Conservation (phyloP, 2,888 invertebrate genomes). For the Pycnomerus fuliginosus region DNA sequence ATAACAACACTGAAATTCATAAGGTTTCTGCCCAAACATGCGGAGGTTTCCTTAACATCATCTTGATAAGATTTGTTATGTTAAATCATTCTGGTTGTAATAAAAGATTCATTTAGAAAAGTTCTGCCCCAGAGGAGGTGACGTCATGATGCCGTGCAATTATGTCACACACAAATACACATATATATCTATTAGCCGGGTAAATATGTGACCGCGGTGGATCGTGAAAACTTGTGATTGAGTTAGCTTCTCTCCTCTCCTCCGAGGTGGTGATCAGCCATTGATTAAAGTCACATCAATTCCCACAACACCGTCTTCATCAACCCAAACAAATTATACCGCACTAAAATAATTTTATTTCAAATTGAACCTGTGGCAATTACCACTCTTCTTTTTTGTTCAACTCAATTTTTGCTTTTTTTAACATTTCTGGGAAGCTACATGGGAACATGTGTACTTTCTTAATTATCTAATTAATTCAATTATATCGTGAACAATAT, state of each 20-base stretch:
- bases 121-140: no score
- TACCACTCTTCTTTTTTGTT: conserved; percentile 5
- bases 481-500: conserved; percentile 23
- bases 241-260: conserved; percentile 38
- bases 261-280: conserved; percentile 40
- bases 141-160: conserved; percentile 39
- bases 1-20: no score
- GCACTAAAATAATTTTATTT: conserved; percentile 31
- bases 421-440: background rate
- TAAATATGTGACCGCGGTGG: conserved; percentile 43
- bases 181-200: conserved; percentile 50
- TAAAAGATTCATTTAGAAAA: no score
- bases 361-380: conserved; percentile 9
- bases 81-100: no score
- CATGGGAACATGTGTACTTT: background rate
- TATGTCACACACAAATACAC: conserved; percentile 47
- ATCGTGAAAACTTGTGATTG: conserved; percentile 50
- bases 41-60: no score
- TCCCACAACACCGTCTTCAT: conserved; percentile 39
- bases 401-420: no score
- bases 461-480: conserved; percentile 14
- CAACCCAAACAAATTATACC: conserved; percentile 35
- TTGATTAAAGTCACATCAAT: conserved; percentile 48
- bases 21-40: no score
- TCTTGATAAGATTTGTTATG: no score